phyloP scores from a whole-genome alignment of 2,113 vertebrate genomes.

The pig (Sus scrofa) region T2T-Sscrofa CM000817.6:1444001-1444500 shows the following conservation, averaged over 20 bases:
- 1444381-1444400: too few species aligned
- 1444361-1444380: neutral
- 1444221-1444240: too few species aligned
- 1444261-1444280: too few species aligned
- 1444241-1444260: neutral
- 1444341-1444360: neutral
- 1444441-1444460: neutral
- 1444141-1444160: neutral
- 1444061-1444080: constrained; percentile 97
- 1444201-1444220: neutral
- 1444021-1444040: constrained; percentile 96
- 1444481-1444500: neutral
- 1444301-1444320: rapidly evolving
- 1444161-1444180: neutral
- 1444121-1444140: neutral
- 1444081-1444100: constrained; percentile 96
- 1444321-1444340: neutral
- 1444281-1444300: neutral
- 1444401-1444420: too few species aligned
- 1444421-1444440: neutral
- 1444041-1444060: constrained; percentile 95
- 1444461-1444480: neutral
- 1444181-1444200: rapidly evolving
- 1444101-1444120: neutral
- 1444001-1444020: constrained; percentile 98